phyloP scores from a whole-genome alignment of 1,140 invertebrate genomes.

The Leptestheria dahalacensis region DNA sequence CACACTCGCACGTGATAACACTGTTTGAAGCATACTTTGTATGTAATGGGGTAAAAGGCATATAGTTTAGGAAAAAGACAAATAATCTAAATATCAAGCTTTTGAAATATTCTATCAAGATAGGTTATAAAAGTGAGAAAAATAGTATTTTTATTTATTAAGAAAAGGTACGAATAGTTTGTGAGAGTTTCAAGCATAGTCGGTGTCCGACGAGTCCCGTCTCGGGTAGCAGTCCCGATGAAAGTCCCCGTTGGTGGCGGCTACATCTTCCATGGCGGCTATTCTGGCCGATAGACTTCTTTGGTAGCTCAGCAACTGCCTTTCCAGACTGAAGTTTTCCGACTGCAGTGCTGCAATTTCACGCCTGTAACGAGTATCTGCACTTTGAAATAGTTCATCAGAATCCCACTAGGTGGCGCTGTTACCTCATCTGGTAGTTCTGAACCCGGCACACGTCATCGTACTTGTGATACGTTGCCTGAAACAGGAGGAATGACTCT shows the following conservation, averaged over 20 bases:
- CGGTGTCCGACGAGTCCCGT: background rate
- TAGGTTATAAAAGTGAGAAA: background rate
- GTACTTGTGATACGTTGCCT: conserved; percentile 71
- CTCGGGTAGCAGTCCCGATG: background rate
- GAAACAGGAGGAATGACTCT: conserved; percentile 66
- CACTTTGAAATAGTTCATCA: background rate
- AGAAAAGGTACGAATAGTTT: too few relatives aligned
- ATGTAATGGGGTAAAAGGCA: too few relatives aligned
- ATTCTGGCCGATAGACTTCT: conserved; percentile 46
- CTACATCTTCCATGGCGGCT: background rate
- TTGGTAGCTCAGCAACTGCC: conserved; percentile 74
- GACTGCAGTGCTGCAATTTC: conserved; percentile 67
- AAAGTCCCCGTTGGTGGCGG: background rate
- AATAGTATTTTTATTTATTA: too few relatives aligned
- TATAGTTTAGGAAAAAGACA: too few relatives aligned
- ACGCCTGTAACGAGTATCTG: conserved; percentile 36
- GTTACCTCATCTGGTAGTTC: conserved; percentile 71
- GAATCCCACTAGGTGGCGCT: background rate
- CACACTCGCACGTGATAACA: too few relatives aligned
- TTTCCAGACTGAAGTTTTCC: conserved; percentile 70
- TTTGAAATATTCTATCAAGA: too few relatives aligned
- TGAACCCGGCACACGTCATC: conserved; percentile 69
- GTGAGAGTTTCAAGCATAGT: background rate
- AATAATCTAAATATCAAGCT: too few relatives aligned
- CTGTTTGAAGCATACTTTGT: too few relatives aligned